A percentile compares a stretch with the other conserved stretches of the same genome.
Conservation (phyloP, 2,888 invertebrate species). For the Nysson spinosus region DNA sequence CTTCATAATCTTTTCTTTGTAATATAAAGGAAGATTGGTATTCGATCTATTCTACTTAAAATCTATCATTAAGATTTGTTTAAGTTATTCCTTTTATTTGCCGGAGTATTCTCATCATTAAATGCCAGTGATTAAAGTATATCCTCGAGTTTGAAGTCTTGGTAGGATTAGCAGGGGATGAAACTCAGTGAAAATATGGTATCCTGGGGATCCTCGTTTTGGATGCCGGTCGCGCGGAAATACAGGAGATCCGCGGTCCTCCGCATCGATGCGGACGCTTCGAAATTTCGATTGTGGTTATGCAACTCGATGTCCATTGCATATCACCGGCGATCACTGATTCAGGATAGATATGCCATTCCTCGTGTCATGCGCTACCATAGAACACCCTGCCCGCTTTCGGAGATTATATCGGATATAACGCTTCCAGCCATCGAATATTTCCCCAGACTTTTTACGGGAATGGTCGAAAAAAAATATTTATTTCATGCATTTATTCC, state of each 20-base stretch:
- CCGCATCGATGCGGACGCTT: constrained; percentile 54
- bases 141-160: not conserved
- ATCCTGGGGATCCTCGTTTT: constrained; percentile 49
- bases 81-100: no score
- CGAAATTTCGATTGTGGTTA: constrained; percentile 61
- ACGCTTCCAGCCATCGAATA: not conserved
- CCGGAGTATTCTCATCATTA: no score
- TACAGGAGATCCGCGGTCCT: constrained; percentile 55
- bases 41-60: no score
- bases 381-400: not conserved
- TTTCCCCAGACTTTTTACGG: no score
- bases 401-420: constrained; percentile 1
- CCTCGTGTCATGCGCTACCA: constrained; percentile 10
- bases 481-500: no score
- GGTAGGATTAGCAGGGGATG: not conserved
- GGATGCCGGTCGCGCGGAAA: constrained; percentile 52
- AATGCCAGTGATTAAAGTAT: no score
- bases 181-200: constrained; percentile 33
- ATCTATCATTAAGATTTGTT: no score
- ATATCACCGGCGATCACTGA: constrained; percentile 50
- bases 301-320: constrained; percentile 50
- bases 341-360: constrained; percentile 32
- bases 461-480: no score
- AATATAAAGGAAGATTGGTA: no score
- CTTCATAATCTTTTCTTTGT: no score